Percentiles rank a stretch among this genome's conserved stretches.
Evolutionary conservation across 2,888 invertebrate genomes (phyloP).

Genomic region (Antitype chi): DNA sequence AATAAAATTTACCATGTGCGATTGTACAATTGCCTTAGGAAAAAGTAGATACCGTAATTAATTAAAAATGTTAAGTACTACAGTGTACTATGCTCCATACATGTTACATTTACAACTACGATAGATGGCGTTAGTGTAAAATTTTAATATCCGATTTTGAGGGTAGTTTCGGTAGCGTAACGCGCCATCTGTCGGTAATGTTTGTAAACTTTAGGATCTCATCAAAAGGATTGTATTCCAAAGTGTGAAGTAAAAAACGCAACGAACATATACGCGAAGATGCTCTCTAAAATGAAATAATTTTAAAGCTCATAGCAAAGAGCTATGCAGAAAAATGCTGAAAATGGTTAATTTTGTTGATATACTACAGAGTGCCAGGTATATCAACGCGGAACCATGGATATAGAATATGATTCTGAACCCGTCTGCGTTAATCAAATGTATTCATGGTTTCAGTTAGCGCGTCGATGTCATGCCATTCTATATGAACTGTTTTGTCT

Average conservation of each 20-base stretch:
- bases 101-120: constrained; percentile 19
- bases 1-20: not conserved
- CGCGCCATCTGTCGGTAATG: constrained; percentile 31
- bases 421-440: too few relatives aligned
- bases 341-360: constrained; percentile 18
- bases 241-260: not conserved
- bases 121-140: constrained; percentile 26
- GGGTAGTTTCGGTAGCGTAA: constrained; percentile 18
- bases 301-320: constrained; percentile 8
- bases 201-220: constrained; percentile 44
- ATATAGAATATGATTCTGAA: too few relatives aligned
- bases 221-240: constrained; percentile 31
- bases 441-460: too few relatives aligned
- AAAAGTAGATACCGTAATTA: constrained; percentile 6
- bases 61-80: not conserved
- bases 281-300: constrained; percentile 48
- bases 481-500: not conserved
- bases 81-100: not conserved
- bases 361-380: not conserved
- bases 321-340: constrained; percentile 18
- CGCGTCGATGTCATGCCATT: too few relatives aligned
- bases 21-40: not conserved
- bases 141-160: constrained; percentile 10
- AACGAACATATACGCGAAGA: constrained; percentile 25
- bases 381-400: too few relatives aligned